phyloP scores from a whole-genome alignment of 2,113 vertebrate genomes.

The Notarius quadriscutis region DNA sequence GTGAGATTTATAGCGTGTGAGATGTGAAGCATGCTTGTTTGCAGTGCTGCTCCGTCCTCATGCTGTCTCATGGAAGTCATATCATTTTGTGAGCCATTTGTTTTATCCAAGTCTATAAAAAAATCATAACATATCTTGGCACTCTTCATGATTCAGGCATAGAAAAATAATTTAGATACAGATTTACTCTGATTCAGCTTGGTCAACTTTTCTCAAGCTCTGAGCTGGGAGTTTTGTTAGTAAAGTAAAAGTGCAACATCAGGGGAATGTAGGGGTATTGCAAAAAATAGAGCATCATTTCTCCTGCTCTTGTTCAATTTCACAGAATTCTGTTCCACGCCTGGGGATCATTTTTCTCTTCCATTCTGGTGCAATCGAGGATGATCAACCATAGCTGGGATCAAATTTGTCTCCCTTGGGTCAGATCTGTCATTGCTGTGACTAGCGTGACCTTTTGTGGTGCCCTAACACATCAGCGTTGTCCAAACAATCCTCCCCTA shows the following conservation, averaged over 20 bases:
- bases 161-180: constrained; percentile 2
- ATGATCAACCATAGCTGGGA: constrained; percentile 8
- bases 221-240: neutral
- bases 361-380: constrained; percentile 1
- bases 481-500: neutral
- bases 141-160: neutral
- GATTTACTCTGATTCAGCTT: neutral
- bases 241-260: neutral
- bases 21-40: neutral
- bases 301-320: constrained; percentile 47
- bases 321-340: constrained; percentile 36
- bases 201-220: neutral
- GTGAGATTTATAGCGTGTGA: constrained; percentile 47
- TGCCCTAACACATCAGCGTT: constrained; percentile 29
- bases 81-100: constrained; percentile 41
- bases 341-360: constrained; percentile 40
- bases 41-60: constrained; percentile 21
- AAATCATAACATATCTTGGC: constrained; percentile 9
- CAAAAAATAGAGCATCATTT: neutral
- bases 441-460: constrained; percentile 30
- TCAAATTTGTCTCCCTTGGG: constrained; percentile 39
- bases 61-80: constrained; percentile 30
- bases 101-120: constrained; percentile 39
- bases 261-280: neutral
- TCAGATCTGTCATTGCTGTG: constrained; percentile 29